Base-by-base conservation (phyloP, 2,113 vertebrate species). In the Antechinus flavipes region DNA sequence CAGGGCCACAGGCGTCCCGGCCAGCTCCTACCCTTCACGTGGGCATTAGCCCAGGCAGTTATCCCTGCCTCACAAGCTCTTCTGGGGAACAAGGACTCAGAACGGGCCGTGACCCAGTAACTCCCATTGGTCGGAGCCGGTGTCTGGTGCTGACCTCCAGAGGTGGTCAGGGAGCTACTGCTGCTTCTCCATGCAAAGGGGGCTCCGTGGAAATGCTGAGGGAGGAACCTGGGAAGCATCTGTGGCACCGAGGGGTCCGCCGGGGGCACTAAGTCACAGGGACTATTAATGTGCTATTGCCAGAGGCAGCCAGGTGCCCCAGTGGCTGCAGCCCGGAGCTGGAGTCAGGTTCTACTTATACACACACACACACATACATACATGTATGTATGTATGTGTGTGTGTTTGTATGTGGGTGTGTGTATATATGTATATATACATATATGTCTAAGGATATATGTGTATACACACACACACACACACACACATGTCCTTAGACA, bases 1-100 rank as follows among this genome's bases (percentile, higher is more conserved):
- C 24, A 96, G 97, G 0, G 98, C 98, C n/a, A 98, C 98, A 35
- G 97, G 97, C 16, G 90, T 97, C 6, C 98, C 98, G 4, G 68
- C 11, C 7, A 55, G 55, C 52, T 97, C 94, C 27, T 97, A 98
- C 47, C 94, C 98, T 50, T 92, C 96, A 25, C 96, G 98, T 47
- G 99, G 98, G 0, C 97, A 98, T 93, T 99, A 96, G 97, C 46
- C 47, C 52, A 10, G 16, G 8, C 19, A 49, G 49, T 1, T 1
- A 23, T 22, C n/a, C 68, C 68, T 23, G 1, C n/a, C 19, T 42
- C 68, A 8, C n/a, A 26, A 4, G 14, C 6, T 46, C 30, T 92
- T 93, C 11, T 42, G 10, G 14, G 52, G 27, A 11, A 2, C 7
- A 54, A 76, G 8, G 11, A 22, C 68, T 84, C 68, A 84, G 68